Evolutionary conservation across 2,113 vertebrate genomes (phyloP), one percentile per base, ranked within the genome.

Genomic region (Malurus cyaneus): DNA sequence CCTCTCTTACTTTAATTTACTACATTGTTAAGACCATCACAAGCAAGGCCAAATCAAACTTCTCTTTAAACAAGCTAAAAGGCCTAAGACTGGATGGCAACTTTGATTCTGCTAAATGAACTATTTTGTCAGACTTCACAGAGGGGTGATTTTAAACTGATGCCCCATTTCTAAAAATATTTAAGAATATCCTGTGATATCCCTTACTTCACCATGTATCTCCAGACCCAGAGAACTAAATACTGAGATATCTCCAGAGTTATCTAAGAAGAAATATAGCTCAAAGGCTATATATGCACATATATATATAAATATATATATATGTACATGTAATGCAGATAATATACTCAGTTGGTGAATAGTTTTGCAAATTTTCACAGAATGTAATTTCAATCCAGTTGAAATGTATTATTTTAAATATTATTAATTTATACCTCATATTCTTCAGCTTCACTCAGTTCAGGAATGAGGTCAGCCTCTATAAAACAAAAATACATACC

Each of bases 401-500:
- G 56, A 83, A 94, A 73, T 39, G 4, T 41, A 62, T 36, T 64
- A 70, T 81, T 86, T 62, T 29, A 88, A 93, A 89, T 25, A 42
- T n/a, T n/a, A n/a, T n/a, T n/a, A n/a, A n/a, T 32, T 52, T 80
- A 89, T 98, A 98, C 98, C 98, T 98, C 96, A 96, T 97, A 98
- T 94, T 98, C 98, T 98, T 97, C 98, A 91, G 98, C 97, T 96
- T 97, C 98, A 95, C 95, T 98, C 94, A 98, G 96, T 89, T 98
- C 98, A 94, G 97, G 97, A 95, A 98, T 97, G 50, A 97, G 95
- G 71, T 97, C 98, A 97, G 96, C 92, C 80, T 98, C 98, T 98
- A 97, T 32, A 97, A 98, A 98, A 97, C 91, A 94, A 97, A 97
- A 96, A 97, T 93, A 93, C 71, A 92, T 46, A 97, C 70, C 7